phyloP scores from a whole-genome alignment of 2,113 vertebrate species.

The Thymallus thymallus region DNA sequence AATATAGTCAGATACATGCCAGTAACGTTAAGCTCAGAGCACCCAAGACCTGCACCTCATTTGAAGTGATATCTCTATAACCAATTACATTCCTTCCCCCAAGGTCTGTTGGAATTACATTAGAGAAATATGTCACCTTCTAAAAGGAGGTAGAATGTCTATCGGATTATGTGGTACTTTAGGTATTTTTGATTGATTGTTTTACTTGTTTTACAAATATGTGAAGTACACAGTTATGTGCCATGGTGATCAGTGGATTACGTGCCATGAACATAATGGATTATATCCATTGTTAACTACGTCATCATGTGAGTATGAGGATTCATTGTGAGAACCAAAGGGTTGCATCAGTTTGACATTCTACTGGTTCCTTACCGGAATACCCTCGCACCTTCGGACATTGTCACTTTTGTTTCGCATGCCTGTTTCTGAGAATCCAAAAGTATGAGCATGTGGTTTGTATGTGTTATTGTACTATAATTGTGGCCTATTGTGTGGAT shows the following conservation, averaged over 20 bases:
- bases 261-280: no score
- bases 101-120: neutral
- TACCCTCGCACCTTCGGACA: no score
- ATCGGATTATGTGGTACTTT: no score
- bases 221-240: no score
- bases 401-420: neutral
- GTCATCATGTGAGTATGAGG: neutral
- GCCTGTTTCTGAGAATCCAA: no score
- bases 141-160: no score
- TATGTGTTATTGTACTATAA: neutral
- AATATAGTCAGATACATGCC: no score
- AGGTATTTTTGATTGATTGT: no score
- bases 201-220: no score
- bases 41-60: conserved; percentile 24
- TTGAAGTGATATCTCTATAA: conserved; percentile 50
- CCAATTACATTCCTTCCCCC: neutral
- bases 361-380: neutral
- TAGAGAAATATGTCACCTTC: neutral
- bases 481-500: conserved; percentile 17
- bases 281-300: neutral
- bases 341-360: neutral
- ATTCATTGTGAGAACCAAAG: neutral
- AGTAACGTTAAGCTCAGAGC: conserved; percentile 42
- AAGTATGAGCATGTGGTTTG: no score
- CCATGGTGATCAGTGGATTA: no score